Evolutionary conservation across 2,113 vertebrate species (phyloP).

Genomic region (Merops nubicus): DNA sequence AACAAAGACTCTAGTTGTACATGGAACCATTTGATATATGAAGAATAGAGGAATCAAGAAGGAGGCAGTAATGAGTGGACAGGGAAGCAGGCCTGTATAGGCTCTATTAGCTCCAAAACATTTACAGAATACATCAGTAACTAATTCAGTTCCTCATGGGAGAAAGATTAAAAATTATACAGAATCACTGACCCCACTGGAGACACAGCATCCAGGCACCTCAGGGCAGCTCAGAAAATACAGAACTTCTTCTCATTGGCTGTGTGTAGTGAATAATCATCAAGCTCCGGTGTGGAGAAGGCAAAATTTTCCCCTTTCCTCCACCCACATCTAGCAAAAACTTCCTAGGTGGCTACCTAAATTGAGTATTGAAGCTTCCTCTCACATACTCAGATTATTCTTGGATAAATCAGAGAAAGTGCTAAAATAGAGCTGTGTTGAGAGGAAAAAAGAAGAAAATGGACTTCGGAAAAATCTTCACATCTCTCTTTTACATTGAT

Average conservation of each 20-base stretch:
- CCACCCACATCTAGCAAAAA: background rate
- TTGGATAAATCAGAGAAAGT: constrained; percentile 50
- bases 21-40: background rate
- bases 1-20: background rate
- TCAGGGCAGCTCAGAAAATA: background rate
- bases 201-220: background rate
- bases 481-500: constrained; percentile 55
- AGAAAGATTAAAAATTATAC: background rate
- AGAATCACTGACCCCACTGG: background rate
- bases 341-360: background rate
- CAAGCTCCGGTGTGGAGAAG: background rate
- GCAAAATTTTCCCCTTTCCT: background rate
- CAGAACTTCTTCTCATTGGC: background rate
- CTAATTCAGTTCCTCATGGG: background rate
- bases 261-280: background rate
- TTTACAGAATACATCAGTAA: background rate
- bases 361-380: constrained; percentile 22
- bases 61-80: background rate
- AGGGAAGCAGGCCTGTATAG: background rate
- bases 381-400: constrained; percentile 31
- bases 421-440: constrained; percentile 21
- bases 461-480: constrained; percentile 44
- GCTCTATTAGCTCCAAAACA: background rate
- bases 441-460: background rate
- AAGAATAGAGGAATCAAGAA: background rate